Evolutionary conservation across 2,888 invertebrate species (phyloP).

Genomic region (Euplexia lucipara): DNA sequence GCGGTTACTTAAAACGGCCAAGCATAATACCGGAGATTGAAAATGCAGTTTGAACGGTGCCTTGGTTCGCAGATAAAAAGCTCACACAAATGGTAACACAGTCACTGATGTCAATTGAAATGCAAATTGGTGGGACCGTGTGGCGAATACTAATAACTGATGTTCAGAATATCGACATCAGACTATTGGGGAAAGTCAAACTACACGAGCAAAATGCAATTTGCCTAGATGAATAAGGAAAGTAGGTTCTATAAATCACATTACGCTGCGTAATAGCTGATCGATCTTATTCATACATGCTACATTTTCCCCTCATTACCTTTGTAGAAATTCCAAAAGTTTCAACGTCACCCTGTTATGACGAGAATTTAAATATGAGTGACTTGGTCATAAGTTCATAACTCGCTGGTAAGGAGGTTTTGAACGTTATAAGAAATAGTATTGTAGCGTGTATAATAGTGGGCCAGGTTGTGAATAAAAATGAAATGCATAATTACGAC

Average conservation of each 20-base stretch:
- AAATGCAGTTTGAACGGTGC: constrained; percentile 61
- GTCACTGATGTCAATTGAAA: constrained; percentile 54
- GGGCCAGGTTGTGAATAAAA: constrained; percentile 55
- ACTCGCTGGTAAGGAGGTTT: constrained; percentile 6
- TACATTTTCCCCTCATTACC: constrained; percentile 43
- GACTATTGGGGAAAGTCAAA: constrained; percentile 50
- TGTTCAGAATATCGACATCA: constrained; percentile 35
- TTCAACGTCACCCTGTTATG: constrained; percentile 24
- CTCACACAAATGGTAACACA: constrained; percentile 42
- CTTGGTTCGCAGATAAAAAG: constrained; percentile 33
- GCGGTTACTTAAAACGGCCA: constrained; percentile 60
- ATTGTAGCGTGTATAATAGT: constrained; percentile 23
- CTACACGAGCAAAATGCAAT: constrained; percentile 51
- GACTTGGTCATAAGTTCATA: constrained; percentile 11
- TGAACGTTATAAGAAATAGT: constrained; percentile 16
- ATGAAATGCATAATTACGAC: constrained; percentile 67
- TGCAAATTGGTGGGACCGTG: constrained; percentile 55
- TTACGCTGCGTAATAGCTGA: constrained; percentile 47
- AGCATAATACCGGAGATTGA: constrained; percentile 44
- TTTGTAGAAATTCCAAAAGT: constrained; percentile 35
- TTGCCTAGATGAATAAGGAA: constrained; percentile 59
- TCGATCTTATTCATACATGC: constrained; percentile 36
- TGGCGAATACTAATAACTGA: constrained; percentile 42
- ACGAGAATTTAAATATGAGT: constrained; percentile 31
- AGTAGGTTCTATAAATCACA: constrained; percentile 59